Evolutionary conservation across 2,113 vertebrate species (phyloP).

Genomic region (Nibea coibor): DNA sequence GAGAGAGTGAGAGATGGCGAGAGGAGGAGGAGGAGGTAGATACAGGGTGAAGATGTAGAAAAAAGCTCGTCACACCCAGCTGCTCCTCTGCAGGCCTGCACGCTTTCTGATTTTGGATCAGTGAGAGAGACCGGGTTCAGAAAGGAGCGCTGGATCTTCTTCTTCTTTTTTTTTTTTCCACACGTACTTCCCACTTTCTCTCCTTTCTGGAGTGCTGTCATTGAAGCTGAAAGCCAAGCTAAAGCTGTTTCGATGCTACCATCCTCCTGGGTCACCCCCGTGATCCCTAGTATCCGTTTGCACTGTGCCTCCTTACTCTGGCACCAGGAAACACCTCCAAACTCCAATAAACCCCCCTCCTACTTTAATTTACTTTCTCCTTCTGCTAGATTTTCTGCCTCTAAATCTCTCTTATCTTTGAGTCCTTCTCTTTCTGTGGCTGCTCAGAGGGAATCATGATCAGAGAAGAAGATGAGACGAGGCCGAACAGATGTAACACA

Average conservation of each 20-base stretch:
- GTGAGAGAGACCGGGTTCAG: constrained; percentile 62
- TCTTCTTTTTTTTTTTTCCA: constrained; percentile 39
- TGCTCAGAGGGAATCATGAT: constrained; percentile 45
- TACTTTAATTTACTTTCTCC: constrained; percentile 55
- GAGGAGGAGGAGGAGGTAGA: constrained; percentile 31
- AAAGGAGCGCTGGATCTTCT: constrained; percentile 52
- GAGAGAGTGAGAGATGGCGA: constrained; percentile 38
- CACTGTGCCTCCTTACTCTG: constrained; percentile 39
- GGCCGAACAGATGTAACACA: constrained; percentile 61
- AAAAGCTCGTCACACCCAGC: constrained; percentile 77
- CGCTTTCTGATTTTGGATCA: constrained; percentile 78
- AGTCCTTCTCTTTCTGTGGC: constrained; percentile 37
- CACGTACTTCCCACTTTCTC: constrained; percentile 27
- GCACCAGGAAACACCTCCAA: constrained; percentile 47
- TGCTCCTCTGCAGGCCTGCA: constrained; percentile 75
- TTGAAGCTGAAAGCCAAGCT: constrained; percentile 71
- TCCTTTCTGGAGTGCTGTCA: constrained; percentile 61
- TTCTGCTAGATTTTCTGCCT: constrained; percentile 28
- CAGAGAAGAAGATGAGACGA: constrained; percentile 58
- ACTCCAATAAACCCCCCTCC: constrained; percentile 43
- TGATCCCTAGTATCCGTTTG: constrained; percentile 64
- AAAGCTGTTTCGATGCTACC: constrained; percentile 59
- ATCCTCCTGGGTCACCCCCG: constrained; percentile 60
- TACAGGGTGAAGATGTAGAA: constrained; percentile 64
- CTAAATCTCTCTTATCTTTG: constrained; percentile 49